Evolutionary conservation across 2,113 vertebrate genomes (phyloP).

Genomic region (Sphyrna mokarran): DNA sequence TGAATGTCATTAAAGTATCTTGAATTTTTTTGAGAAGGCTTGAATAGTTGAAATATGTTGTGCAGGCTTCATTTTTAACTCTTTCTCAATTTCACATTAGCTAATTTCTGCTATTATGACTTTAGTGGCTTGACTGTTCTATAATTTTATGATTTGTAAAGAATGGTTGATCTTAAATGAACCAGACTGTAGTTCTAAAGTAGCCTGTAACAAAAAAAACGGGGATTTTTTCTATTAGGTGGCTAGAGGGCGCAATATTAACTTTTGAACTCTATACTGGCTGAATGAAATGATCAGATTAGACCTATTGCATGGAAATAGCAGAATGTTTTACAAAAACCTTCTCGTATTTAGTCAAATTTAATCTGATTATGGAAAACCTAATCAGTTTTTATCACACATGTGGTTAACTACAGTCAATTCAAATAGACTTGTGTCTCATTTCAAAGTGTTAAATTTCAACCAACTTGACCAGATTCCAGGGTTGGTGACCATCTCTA

Average conservation of each 20-base stretch:
- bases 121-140: not conserved
- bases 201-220: not conserved
- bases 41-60: conserved; percentile 30
- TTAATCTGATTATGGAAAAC: conserved; percentile 25
- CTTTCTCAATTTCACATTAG: conserved; percentile 9
- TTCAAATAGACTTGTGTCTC: not conserved
- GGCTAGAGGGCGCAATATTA: conserved; percentile 4
- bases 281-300: conserved; percentile 9
- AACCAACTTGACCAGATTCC: not conserved
- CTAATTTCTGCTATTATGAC: conserved; percentile 18
- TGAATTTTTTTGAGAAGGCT: conserved; percentile 28
- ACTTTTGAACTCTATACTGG: not conserved
- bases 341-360: not conserved
- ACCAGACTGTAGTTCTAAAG: conserved; percentile 2
- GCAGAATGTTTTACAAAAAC: not conserved
- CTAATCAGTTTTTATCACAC: not conserved
- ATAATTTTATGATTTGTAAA: conserved; percentile 22
- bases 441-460: not conserved
- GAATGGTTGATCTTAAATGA: not conserved
- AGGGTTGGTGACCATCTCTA: not conserved
- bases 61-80: conserved; percentile 34
- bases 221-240: not conserved
- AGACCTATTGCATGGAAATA: not conserved
- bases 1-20: conserved; percentile 18
- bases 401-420: not conserved